Base-by-base conservation (phyloP, 2,797 vertebrate species). In the Semotilus atromaculatus region DNA sequence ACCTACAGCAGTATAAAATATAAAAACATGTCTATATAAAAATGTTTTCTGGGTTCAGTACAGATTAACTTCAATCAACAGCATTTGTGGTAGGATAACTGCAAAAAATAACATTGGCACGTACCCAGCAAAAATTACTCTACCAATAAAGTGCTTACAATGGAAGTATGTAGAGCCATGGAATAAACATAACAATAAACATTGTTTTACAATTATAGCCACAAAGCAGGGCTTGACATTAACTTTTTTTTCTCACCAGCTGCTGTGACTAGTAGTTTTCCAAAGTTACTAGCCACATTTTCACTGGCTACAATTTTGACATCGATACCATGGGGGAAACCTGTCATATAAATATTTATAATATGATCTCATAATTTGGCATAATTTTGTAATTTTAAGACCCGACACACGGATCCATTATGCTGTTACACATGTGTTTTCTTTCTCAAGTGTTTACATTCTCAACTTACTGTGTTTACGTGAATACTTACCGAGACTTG, bases 141-240 rank as follows among this genome's bases (percentile, higher is more conserved):
- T 21, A 19, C 18, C 10, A 55, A 6, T 75, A 23, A 74, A 53
- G 10, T 21, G 29, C 29, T 74, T 36, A 75, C 72, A 75, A 75
- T 53, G 18, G 29, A 55, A 36, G 29, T 74, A 11, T 19, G 1
- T 34, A 19, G 6, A 75, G 31, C 31, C 6, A 14, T 3, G 5
- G 72, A 36, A 55, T 55, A 75, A 55, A 36, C 31, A 9, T 55
- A 7, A 23, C 72, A 74, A 74, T 74, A 31, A 29, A 53, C 45
- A 74, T 74, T 36, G 72, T 75, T 75, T 55, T 55, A 55, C 48
- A 74, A 9, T 11, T 55, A 55, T n/a, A 55, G 48, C 19, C 13
- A n/a, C 19, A n/a, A n/a, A 23, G 29, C 55, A n/a, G 55, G 1
- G 10, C 9, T n/a, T 58, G 21, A 58, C 55, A 58, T 58, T 58